phyloP scores from a whole-genome alignment of 2,797 vertebrate genomes.

The Chelon labrosus region DNA sequence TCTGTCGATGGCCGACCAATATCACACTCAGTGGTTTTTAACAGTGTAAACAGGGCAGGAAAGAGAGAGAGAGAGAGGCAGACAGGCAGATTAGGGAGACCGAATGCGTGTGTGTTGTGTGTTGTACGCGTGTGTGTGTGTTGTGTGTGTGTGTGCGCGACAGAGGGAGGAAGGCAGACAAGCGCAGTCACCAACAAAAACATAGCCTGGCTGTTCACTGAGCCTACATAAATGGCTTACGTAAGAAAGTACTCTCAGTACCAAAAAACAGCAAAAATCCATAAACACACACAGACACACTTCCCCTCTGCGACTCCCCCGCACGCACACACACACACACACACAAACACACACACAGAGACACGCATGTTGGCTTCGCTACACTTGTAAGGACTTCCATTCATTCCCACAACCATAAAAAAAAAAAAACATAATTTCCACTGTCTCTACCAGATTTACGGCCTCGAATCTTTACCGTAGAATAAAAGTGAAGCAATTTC shows the following conservation, averaged over 20 bases:
- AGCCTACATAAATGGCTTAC: conserved; percentile 88
- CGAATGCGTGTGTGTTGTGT: conserved; percentile 30
- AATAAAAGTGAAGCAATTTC: conserved; percentile 18
- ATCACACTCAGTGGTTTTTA: conserved; percentile 72
- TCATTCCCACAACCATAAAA: conserved; percentile 26
- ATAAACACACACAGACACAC: conserved; percentile 83
- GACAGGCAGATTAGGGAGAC: conserved; percentile 51
- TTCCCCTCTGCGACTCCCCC: neutral
- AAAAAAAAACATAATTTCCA: conserved; percentile 10
- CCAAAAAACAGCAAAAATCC: conserved; percentile 90
- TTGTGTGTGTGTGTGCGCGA: conserved; percentile 30
- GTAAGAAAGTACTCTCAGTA: conserved; percentile 94
- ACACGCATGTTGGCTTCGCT: conserved; percentile 12
- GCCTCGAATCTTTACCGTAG: neutral
- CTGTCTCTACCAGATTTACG: neutral
- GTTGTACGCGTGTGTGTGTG: conserved; percentile 22
- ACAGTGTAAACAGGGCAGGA: conserved; percentile 62
- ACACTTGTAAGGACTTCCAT: conserved; percentile 35
- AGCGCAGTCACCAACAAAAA: conserved; percentile 78
- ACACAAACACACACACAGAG: neutral
- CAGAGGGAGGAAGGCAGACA: conserved; percentile 71
- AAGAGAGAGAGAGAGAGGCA: conserved; percentile 17
- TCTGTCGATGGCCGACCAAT: conserved; percentile 68
- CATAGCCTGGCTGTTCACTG: conserved; percentile 81
- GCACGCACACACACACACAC: neutral